Evolutionary conservation across 2,797 vertebrate species (phyloP).

Genomic region (Apogon hyalosoma): DNA sequence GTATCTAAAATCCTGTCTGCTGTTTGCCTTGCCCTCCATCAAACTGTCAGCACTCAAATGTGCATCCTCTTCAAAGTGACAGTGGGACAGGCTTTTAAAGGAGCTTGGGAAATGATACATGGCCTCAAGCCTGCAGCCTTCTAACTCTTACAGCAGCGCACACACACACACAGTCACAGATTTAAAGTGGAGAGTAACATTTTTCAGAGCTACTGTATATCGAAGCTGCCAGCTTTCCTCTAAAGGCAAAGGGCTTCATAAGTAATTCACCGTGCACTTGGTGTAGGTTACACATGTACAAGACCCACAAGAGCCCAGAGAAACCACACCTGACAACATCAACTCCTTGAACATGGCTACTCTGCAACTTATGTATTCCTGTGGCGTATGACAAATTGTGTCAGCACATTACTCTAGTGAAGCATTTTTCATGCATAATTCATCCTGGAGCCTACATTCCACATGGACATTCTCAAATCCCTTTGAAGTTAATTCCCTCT

Average conservation of each 20-base stretch:
- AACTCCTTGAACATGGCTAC: slow-evolving; percentile 12
- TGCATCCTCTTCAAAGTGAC: slow-evolving; percentile 34
- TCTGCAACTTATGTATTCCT: slow-evolving; percentile 60
- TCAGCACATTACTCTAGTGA: slow-evolving; percentile 66
- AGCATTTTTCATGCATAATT: slow-evolving; percentile 75
- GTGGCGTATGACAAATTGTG: slow-evolving; percentile 70
- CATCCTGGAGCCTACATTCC: slow-evolving; percentile 58
- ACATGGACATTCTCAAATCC: slow-evolving; percentile 67
- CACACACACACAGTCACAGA: slow-evolving; percentile 6
- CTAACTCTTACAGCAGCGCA: slow-evolving; percentile 14
- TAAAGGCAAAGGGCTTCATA: slow-evolving; percentile 56
- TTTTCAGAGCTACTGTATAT: slow-evolving; percentile 43
- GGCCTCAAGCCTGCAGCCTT: slow-evolving; percentile 31
- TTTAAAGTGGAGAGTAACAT: slow-evolving; percentile 27
- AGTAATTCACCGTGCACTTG: slow-evolving; percentile 61
- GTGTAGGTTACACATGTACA: slow-evolving; percentile 62
- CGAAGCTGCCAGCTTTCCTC: slow-evolving; percentile 36
- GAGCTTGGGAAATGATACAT: slow-evolving; percentile 35
- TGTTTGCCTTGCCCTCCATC: slow-evolving; percentile 45
- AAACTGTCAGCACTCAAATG: slow-evolving; percentile 56
- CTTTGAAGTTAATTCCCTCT: slow-evolving; percentile 77
- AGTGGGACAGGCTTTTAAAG: slow-evolving; percentile 40
- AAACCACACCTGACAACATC: slow-evolving; percentile 36
- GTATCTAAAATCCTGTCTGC: slow-evolving; percentile 29
- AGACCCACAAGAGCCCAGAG: slow-evolving; percentile 30